Evolutionary conservation across 2,888 invertebrate genomes (phyloP).

Genomic region (Athrips mouffetella): DNA sequence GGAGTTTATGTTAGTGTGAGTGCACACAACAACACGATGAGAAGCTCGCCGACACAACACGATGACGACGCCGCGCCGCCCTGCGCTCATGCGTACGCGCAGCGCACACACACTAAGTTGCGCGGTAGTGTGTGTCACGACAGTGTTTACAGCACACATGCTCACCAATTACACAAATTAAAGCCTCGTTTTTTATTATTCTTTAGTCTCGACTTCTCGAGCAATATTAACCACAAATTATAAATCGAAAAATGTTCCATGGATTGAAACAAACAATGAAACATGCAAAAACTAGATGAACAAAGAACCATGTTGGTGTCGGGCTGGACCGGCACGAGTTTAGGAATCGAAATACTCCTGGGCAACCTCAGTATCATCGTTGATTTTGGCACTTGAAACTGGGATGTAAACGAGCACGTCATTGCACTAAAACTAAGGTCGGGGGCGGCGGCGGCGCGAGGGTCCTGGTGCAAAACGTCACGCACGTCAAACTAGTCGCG

Average conservation of each 20-base stretch:
- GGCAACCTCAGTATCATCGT: slow-evolving; percentile 16
- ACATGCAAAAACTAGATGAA: background rate
- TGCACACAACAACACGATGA: slow-evolving; percentile 39
- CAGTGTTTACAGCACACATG: slow-evolving; percentile 33
- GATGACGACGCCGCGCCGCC: background rate
- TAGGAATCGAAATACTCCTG: slow-evolving; percentile 13
- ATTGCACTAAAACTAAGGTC: slow-evolving; percentile 66
- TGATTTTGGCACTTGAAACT: background rate
- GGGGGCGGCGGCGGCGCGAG: slow-evolving; percentile 65
- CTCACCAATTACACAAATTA: slow-evolving; percentile 30
- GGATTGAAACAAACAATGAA: background rate
- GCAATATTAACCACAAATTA: slow-evolving; percentile 12
- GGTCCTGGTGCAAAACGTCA: slow-evolving; percentile 71
- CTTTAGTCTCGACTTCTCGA: slow-evolving; percentile 7
- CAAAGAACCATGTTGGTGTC: slow-evolving; percentile 1
- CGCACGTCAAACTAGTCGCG: slow-evolving; percentile 75
- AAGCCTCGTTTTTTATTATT: slow-evolving; percentile 21
- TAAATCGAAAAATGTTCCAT: slow-evolving; percentile 1
- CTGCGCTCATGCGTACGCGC: slow-evolving; percentile 30
- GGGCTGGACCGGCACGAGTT: background rate
- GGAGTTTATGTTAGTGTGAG: slow-evolving; percentile 53
- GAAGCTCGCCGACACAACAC: slow-evolving; percentile 35
- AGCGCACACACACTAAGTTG: slow-evolving; percentile 10
- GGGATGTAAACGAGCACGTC: slow-evolving; percentile 62
- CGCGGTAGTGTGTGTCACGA: background rate